Base-by-base conservation (phyloP, 2,113 vertebrate species). In the Poecilia latipinna region DNA sequence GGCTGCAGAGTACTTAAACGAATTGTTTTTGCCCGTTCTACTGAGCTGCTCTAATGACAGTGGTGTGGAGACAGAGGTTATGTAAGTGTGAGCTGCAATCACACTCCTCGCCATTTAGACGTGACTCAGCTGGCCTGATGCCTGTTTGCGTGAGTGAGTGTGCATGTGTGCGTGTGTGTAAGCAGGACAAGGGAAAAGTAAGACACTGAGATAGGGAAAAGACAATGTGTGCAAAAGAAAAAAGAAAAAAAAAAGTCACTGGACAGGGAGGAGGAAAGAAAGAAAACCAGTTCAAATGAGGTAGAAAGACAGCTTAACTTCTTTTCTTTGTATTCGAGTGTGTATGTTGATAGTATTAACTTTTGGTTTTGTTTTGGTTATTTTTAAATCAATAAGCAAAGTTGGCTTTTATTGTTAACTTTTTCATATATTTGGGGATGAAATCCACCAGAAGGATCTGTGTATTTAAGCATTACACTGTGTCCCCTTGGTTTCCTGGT, bases 81-180 rank as follows among this genome's bases (percentile, higher is more conserved):
- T 93, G 93, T 93, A 92, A 94, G 90, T 90, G 90, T 90, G 90
- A 91, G 87, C 81, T 90, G 85, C 90, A 84, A 86, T 89, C 83
- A 54, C 85, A 84, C 87, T 91, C 90, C 76, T 87, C 82, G 75
- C 88, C 86, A 92, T 87, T 92, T 86, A 92, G 90, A 91, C 72
- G 76, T 94, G 92, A 93, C 91, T 94, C 91, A 93, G 90, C 89
- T 92, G 92, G 91, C 84, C 81, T 72, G 33, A 26, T 54, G 84
- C 83, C 84, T 88, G 77, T 77, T 44, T 78, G 75, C 22, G 65
- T 84, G 78, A 44, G 81, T 85, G 70, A 80, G 75, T 44, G 65
- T 85, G 79, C 73, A 29, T 77, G 73, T 32, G 39, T 3, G 37
- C 11, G 82, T 33, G 79, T 80, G 72, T 57, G 54, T 62, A 19